phyloP scores from a whole-genome alignment of 2,888 invertebrate species.

The Agriopis marginaria region DNA sequence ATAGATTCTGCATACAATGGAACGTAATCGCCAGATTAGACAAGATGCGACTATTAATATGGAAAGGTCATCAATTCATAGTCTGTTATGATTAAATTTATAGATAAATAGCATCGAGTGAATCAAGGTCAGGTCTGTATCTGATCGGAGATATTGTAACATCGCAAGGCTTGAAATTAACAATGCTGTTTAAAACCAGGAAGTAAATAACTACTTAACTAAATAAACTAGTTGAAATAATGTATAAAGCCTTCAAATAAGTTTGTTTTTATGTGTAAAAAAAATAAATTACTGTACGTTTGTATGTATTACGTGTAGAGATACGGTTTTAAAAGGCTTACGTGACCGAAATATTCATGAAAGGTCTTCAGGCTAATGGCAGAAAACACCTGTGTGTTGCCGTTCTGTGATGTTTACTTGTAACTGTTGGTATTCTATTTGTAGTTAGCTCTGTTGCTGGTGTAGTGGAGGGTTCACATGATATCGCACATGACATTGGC shows the following conservation, averaged over 20 bases:
- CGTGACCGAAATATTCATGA: conserved; percentile 32
- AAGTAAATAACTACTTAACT: conserved; percentile 18
- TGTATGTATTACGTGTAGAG: conserved; percentile 23
- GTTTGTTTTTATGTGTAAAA: conserved; percentile 24
- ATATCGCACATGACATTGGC: neutral
- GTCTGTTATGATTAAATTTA: conserved; percentile 21
- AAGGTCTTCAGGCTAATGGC: conserved; percentile 24
- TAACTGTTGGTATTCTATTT: neutral
- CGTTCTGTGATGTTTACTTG: conserved; percentile 10
- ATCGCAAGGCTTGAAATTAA: conserved; percentile 27
- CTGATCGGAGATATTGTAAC: conserved; percentile 26
- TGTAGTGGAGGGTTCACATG: neutral
- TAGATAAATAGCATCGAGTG: conserved; percentile 24
- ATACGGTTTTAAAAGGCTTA: conserved; percentile 29
- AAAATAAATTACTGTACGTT: conserved; percentile 25
- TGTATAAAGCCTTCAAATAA: conserved; percentile 14
- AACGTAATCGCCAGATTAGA: conserved; percentile 8
- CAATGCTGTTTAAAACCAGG: conserved; percentile 26
- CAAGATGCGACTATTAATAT: conserved; percentile 14
- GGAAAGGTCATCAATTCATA: conserved; percentile 31
- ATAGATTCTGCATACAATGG: neutral
- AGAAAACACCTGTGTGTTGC: conserved; percentile 21
- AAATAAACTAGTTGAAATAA: conserved; percentile 29
- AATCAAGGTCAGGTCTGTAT: conserved; percentile 25
- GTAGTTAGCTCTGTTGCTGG: neutral